These are phyloP conservation scores for Protaetia brevitarsis DNA, from an alignment of 1,140 invertebrate genomes.

Conservation along the genomic window DNA sequence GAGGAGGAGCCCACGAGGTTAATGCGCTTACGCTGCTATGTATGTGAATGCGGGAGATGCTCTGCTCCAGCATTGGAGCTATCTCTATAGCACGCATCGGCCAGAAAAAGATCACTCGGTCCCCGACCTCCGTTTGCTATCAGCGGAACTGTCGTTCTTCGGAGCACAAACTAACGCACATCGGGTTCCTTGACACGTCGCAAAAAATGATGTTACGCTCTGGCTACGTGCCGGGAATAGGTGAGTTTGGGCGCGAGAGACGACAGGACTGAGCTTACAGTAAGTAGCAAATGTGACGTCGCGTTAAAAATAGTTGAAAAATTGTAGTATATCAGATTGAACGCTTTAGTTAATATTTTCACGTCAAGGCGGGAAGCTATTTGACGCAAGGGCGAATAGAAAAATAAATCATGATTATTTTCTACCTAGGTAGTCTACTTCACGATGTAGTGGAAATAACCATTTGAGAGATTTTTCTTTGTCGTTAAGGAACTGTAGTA, in stretches of 20 bases:
- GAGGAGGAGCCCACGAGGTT: no score
- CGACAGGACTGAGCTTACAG: neutral
- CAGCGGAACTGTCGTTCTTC: neutral
- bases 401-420: no score
- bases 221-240: neutral
- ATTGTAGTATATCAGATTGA: conserved; percentile 4
- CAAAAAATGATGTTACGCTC: conserved; percentile 12
- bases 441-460: no score
- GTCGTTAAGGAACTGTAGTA: no score
- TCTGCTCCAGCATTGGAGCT: no score
- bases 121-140: neutral
- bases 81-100: no score
- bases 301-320: neutral
- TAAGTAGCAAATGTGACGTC: neutral
- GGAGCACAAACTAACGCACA: neutral
- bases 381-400: no score
- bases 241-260: neutral
- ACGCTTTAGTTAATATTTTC: neutral
- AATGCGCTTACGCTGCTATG: neutral
- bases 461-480: no score
- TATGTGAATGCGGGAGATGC: neutral
- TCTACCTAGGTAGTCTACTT: no score
- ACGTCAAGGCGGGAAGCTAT: no score
- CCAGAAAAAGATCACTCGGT: neutral
- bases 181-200: conserved; percentile 7